Evolutionary conservation across 2,113 vertebrate genomes (phyloP).

Genomic region (Lophochroa leadbeateri): DNA sequence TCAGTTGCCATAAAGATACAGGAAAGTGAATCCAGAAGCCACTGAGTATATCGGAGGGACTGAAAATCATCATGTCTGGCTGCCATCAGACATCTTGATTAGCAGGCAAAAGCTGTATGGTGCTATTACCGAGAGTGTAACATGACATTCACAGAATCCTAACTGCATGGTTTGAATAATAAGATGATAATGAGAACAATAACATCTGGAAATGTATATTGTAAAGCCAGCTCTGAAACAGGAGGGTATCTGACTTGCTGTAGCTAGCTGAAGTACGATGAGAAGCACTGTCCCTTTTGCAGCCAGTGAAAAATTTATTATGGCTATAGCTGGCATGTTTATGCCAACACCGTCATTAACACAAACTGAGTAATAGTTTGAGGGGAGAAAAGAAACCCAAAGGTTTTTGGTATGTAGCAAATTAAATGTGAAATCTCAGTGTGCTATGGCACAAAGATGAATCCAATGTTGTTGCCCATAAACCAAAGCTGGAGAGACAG

Average conservation of each 20-base stretch:
- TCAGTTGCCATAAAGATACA: not conserved
- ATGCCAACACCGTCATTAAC: not conserved
- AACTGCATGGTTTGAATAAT: not conserved
- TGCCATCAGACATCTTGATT: not conserved
- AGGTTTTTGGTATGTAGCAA: not conserved
- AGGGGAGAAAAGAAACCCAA: not conserved
- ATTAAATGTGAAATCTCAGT: not conserved
- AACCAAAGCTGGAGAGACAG: not conserved
- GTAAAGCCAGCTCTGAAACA: not conserved
- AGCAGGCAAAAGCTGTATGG: not conserved
- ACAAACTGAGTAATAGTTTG: not conserved
- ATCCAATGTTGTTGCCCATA: not conserved
- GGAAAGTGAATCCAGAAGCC: constrained; percentile 52
- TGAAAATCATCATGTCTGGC: not conserved
- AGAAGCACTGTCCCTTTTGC: not conserved
- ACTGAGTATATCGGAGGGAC: not conserved
- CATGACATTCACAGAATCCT: not conserved
- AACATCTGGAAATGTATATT: not conserved
- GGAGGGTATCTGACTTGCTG: not conserved
- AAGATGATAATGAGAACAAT: not conserved
- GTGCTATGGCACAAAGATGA: not conserved
- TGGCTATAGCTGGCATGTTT: not conserved
- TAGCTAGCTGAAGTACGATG: not conserved
- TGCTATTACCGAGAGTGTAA: not conserved
- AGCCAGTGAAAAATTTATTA: not conserved